Evolutionary conservation across 1,140 invertebrate genomes (phyloP).

Genomic region (Spodoptera litura): DNA sequence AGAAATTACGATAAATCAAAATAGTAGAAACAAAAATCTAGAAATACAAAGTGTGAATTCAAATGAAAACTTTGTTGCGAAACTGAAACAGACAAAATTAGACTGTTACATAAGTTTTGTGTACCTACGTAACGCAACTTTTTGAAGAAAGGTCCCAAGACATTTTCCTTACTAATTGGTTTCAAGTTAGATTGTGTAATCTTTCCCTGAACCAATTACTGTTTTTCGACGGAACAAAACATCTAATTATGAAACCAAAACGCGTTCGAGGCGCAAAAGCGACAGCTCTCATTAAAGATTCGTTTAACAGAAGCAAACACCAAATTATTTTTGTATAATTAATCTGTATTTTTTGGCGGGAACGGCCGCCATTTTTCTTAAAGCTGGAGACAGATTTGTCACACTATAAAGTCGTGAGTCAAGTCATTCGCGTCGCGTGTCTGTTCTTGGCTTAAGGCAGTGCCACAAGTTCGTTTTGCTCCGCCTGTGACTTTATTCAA

Average conservation of each 20-base stretch:
- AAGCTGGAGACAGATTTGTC: not conserved
- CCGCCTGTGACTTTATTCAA: constrained; percentile 8
- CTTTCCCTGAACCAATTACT: constrained; percentile 7
- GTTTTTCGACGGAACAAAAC: constrained; percentile 4
- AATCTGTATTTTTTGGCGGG: not conserved
- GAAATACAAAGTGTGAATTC: not conserved
- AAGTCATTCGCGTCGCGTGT: not conserved
- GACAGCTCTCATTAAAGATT: constrained; percentile 17
- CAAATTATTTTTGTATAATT: constrained; percentile 16
- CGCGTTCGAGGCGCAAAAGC: not conserved
- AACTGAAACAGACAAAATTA: constrained; percentile 12
- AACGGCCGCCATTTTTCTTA: not conserved
- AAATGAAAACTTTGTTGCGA: not conserved
- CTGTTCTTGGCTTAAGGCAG: constrained; percentile 3
- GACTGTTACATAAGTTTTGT: not conserved
- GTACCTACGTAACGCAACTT: not conserved
- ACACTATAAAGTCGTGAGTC: constrained; percentile 10
- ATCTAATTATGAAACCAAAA: constrained; percentile 18
- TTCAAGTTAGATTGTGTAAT: constrained; percentile 27
- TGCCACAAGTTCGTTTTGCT: constrained; percentile 1
- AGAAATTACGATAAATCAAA: not conserved
- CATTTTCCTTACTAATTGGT: constrained; percentile 2
- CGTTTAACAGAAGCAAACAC: constrained; percentile 19
- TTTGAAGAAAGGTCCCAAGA: not conserved
- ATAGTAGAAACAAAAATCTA: not conserved